Evolutionary conservation across 2,888 invertebrate genomes (phyloP).

Genomic region (Chloromyia formosa): DNA sequence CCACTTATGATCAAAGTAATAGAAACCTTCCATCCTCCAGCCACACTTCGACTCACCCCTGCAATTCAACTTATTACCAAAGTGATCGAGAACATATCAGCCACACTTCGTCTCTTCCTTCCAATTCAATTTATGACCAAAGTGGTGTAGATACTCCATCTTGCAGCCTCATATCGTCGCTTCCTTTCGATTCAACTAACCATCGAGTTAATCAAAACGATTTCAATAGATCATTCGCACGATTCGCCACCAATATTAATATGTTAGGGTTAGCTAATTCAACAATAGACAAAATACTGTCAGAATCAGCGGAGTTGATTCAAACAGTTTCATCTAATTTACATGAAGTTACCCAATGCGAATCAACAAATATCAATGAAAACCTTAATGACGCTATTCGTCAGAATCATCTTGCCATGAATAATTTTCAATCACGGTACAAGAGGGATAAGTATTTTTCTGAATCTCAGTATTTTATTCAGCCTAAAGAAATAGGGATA

Average conservation of each 20-base stretch:
- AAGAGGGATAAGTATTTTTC: constrained; percentile 1
- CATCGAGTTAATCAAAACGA: neutral
- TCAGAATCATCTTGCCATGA: neutral
- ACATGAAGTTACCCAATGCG: neutral
- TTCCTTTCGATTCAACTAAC: too few species aligned
- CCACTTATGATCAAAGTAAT: too few species aligned
- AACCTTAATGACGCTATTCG: neutral
- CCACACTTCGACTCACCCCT: too few species aligned
- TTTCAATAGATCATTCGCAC: neutral
- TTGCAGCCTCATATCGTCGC: too few species aligned
- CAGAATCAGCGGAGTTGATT: neutral
- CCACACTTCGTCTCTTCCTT: neutral
- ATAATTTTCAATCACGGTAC: constrained; percentile 3
- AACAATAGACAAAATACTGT: constrained; percentile 3
- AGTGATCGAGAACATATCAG: too few species aligned
- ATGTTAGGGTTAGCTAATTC: neutral
- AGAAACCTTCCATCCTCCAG: too few species aligned
- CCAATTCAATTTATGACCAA: neutral
- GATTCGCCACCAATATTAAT: neutral
- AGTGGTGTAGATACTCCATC: too few species aligned
- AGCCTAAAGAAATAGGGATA: constrained; percentile 8
- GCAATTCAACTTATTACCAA: neutral
- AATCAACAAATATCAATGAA: neutral
- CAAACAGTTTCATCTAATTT: constrained; percentile 7
- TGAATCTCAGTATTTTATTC: neutral